Percentiles rank a stretch among this genome's conserved stretches.
These are phyloP conservation scores for Probaryconus sp. DNA, from an alignment of 1,140 invertebrate genomes.

Conservation along the genomic window DNA sequence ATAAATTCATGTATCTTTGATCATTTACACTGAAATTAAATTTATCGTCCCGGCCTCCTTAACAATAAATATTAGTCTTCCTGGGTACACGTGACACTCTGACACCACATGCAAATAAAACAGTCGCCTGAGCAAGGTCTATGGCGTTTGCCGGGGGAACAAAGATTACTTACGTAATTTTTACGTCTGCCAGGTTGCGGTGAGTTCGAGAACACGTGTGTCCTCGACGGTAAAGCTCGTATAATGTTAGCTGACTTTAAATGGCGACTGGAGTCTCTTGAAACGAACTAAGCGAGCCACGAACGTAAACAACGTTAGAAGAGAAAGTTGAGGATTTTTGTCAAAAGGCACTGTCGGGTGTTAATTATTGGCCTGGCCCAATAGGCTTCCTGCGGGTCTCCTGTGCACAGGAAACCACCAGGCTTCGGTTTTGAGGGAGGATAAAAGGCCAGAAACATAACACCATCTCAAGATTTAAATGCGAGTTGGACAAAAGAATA, in stretches of 20 bases:
- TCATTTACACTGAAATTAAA: too few relatives aligned
- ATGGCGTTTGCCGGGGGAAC: slow-evolving; percentile 1
- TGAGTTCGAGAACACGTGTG: neutral
- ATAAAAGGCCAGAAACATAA: slow-evolving; percentile 34
- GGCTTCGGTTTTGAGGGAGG: slow-evolving; percentile 36
- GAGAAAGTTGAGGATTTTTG: slow-evolving; percentile 36
- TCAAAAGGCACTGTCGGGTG: slow-evolving; percentile 41
- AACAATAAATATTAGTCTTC: slow-evolving; percentile 3
- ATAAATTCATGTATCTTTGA: too few relatives aligned
- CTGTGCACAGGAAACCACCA: slow-evolving; percentile 26
- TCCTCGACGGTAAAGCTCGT: slow-evolving; percentile 13
- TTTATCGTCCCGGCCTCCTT: neutral
- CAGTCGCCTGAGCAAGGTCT: neutral
- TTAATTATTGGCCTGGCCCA: slow-evolving; percentile 50
- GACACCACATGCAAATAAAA: slow-evolving; percentile 7
- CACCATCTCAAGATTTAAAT: slow-evolving; percentile 18
- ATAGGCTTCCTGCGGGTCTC: slow-evolving; percentile 32
- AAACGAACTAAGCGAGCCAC: slow-evolving; percentile 11
- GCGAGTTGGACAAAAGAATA: slow-evolving; percentile 5
- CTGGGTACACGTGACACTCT: neutral
- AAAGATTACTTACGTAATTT: slow-evolving; percentile 26
- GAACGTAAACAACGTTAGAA: slow-evolving; percentile 41
- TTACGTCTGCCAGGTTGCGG: slow-evolving; percentile 1
- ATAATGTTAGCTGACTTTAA: slow-evolving; percentile 22
- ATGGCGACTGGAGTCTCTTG: slow-evolving; percentile 1